These are phyloP conservation scores for Metaphire vulgaris DNA, from an alignment of 1,140 invertebrate genomes.

Conservation along the genomic window DNA sequence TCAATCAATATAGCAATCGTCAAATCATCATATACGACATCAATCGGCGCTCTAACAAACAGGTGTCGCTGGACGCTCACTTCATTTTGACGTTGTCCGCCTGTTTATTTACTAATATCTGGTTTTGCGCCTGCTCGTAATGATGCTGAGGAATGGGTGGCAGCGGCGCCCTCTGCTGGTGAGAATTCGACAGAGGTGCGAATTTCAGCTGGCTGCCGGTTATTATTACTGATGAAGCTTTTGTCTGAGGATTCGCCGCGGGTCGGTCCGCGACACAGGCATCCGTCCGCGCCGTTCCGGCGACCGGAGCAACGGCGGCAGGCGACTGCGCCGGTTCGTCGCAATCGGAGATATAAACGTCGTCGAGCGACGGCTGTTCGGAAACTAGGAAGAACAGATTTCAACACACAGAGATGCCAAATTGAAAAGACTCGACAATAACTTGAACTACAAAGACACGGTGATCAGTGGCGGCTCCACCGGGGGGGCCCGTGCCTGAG, in stretches of 20 bases:
- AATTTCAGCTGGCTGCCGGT: not conserved
- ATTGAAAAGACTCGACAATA: too few species aligned
- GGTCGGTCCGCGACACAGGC: not conserved
- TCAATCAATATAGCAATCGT: not conserved
- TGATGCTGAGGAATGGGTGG: slow-evolving; percentile 18
- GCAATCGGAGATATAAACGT: not conserved
- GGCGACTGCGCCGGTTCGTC: not conserved
- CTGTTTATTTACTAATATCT: slow-evolving; percentile 22
- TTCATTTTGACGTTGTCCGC: slow-evolving; percentile 47
- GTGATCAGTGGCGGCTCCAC: too few species aligned
- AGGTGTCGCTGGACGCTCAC: slow-evolving; percentile 39
- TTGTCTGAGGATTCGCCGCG: slow-evolving; percentile 3
- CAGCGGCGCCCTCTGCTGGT: slow-evolving; percentile 1
- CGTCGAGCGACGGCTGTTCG: not conserved
- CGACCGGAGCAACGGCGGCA: not conserved
- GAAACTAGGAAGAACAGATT: not conserved
- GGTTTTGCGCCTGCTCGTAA: slow-evolving; percentile 18
- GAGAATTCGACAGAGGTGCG: not conserved
- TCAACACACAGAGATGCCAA: too few species aligned
- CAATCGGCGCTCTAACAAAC: slow-evolving; percentile 16
- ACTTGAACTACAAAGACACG: too few species aligned
- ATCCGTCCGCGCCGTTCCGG: too few species aligned
- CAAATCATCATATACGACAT: slow-evolving; percentile 11
- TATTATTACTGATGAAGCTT: slow-evolving; percentile 2
- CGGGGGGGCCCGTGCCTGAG: too few species aligned